phyloP scores from a whole-genome alignment of 1,140 invertebrate species.

The Hetaerina americana region DNA sequence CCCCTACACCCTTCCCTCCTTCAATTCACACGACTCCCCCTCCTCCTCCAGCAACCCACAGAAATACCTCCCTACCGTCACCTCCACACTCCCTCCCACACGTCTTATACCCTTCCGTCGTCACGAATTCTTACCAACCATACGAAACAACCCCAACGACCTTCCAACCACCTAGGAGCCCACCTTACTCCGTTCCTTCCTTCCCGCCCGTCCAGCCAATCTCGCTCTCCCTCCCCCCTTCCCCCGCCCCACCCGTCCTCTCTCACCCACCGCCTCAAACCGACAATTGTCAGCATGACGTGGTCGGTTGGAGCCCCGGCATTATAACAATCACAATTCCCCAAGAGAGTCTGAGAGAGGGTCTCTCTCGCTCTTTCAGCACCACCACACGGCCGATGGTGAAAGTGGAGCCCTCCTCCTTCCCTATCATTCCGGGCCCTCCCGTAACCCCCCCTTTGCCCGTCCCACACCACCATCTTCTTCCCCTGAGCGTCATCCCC shows the following conservation, averaged over 20 bases:
- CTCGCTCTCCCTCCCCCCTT: no score
- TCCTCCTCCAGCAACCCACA: background rate
- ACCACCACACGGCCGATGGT: no score
- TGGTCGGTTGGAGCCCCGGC: background rate
- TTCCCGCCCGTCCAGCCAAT: no score
- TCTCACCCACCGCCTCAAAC: background rate
- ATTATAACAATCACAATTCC: background rate
- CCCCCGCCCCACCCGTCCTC: no score
- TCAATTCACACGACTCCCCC: background rate
- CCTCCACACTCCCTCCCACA: background rate
- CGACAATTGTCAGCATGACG: background rate
- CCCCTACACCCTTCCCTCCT: background rate
- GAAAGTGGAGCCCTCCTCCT: no score
- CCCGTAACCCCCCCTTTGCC: no score
- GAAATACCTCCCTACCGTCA: background rate
- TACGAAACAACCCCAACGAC: background rate
- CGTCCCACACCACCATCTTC: no score
- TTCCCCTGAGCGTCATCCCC: no score
- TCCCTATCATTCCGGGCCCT: no score
- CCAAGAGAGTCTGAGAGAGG: no score
- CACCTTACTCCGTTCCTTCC: no score
- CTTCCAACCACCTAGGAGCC: background rate
- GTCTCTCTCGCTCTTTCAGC: no score
- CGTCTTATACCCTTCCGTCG: background rate
- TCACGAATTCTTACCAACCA: background rate